These are phyloP conservation scores for Gadopsis bispinosus DNA, from an alignment of 2,797 vertebrate species.

Conservation along the genomic window DNA sequence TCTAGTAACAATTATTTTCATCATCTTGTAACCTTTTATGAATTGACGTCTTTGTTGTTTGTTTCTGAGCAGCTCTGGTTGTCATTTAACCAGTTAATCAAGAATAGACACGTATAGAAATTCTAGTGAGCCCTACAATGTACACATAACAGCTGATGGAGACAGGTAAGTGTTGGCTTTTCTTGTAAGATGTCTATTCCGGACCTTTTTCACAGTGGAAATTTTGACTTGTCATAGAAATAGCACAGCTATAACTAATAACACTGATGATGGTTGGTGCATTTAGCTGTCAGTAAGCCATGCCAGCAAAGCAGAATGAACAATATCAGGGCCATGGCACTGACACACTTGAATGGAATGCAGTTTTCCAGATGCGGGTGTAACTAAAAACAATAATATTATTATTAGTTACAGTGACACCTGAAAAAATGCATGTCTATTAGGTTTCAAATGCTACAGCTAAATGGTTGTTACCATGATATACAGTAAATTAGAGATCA, in stretches of 20 bases:
- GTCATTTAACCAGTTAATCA: constrained; percentile 2
- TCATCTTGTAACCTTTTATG: background rate
- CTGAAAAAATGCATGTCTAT: background rate
- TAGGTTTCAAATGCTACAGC: background rate
- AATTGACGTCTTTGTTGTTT: constrained; percentile 15
- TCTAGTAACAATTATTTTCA: background rate
- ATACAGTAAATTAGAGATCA: background rate
- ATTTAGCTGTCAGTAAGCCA: background rate
- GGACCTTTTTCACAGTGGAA: background rate
- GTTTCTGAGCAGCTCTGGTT: constrained; percentile 38
- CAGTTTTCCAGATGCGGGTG: too few species aligned
- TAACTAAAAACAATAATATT: too few species aligned
- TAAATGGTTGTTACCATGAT: background rate
- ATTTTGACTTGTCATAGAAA: background rate
- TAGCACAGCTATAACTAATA: background rate
- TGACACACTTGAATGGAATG: background rate
- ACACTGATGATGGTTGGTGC: background rate
- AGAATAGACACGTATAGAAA: background rate
- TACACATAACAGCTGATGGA: background rate
- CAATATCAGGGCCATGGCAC: background rate
- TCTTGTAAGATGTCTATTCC: background rate
- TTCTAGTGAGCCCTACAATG: background rate
- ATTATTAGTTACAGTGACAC: background rate
- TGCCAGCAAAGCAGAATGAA: background rate
- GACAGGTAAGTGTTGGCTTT: background rate